phyloP scores from a whole-genome alignment of 2,113 vertebrate species.

The Pipa parva region DNA sequence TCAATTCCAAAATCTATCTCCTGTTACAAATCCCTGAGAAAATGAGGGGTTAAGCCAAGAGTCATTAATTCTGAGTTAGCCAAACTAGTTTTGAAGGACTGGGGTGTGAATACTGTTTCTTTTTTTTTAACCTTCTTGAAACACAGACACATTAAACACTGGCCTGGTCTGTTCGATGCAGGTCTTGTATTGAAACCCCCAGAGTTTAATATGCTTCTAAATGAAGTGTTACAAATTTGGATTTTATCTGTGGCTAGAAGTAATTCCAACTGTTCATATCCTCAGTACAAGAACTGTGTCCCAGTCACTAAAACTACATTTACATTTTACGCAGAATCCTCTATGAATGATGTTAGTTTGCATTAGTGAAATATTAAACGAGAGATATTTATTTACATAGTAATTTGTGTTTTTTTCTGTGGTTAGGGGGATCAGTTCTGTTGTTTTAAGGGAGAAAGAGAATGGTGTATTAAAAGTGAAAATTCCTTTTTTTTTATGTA shows the following conservation, averaged over 20 bases:
- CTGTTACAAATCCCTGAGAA: slow-evolving; percentile 63
- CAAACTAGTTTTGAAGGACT: slow-evolving; percentile 56
- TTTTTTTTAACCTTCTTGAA: slow-evolving; percentile 47
- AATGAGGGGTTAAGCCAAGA: slow-evolving; percentile 66
- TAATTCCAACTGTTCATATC: slow-evolving; percentile 56
- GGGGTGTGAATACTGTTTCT: slow-evolving; percentile 43
- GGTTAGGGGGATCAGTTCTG: neutral
- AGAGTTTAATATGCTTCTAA: slow-evolving; percentile 60
- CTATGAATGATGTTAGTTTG: neutral
- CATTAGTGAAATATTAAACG: neutral
- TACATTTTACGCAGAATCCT: neutral
- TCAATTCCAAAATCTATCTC: slow-evolving; percentile 62
- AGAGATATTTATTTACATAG: neutral
- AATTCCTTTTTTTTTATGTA: too few relatives aligned
- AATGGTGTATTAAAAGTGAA: too few relatives aligned
- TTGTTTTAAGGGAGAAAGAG: neutral
- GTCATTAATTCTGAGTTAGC: slow-evolving; percentile 68
- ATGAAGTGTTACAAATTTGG: slow-evolving; percentile 64
- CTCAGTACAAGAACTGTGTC: slow-evolving; percentile 44
- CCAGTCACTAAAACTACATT: slow-evolving; percentile 1
- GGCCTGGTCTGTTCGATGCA: slow-evolving; percentile 56
- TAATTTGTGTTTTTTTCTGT: neutral
- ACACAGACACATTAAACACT: slow-evolving; percentile 38
- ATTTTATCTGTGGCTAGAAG: slow-evolving; percentile 63
- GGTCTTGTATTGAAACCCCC: slow-evolving; percentile 54